Base-by-base conservation (phyloP, 2,888 invertebrate species). In the Rhagium mordax region DNA sequence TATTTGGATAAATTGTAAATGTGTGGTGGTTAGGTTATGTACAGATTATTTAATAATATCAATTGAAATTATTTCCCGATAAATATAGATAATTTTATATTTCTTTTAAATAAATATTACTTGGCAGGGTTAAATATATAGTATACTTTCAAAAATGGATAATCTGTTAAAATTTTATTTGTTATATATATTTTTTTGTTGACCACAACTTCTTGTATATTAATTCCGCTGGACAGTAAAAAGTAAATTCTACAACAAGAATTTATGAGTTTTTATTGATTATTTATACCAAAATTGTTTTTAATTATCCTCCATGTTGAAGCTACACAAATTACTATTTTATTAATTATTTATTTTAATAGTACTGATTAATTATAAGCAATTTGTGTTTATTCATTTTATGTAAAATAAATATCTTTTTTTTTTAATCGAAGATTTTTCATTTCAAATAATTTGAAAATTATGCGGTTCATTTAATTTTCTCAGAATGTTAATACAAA, bases 1-100 rank as follows among this genome's bases (percentile, higher is more conserved):
- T 99, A 97, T 90, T 91, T 98, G 91, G 99, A 99, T 93, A 99
- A 99, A 91, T 92, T 99, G 94, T 99, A 98, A 97, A 88, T 86
- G 80, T 64, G 61, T 74, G 80, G 80, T 71, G 74, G 76, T 84
- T 86, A 85, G 85, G 84, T 86, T 85, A 84, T 87, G 87, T 87
- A 88, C 86, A 87, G 85, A 86, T 84, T 85, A 85, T 84, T 84
- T 84, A 84, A 84, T 84, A 84, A 84, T 79, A 82, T 82, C 77
- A 76, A 79, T 75, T 72, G 69, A 76, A 79, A 81, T 78, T 78
- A 78, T 72, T 65, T 76, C 78, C 74, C 64, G 71, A 75, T 74
- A 75, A 66, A 74, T 73, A 67, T 70, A 74, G 71, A 74, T 71
- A 74, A 72, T 70, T 70, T 74, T 75, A 78, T 72, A 64, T 61